Base-by-base conservation (phyloP, 1,140 invertebrate species). In the Chironomus tepperi region DNA sequence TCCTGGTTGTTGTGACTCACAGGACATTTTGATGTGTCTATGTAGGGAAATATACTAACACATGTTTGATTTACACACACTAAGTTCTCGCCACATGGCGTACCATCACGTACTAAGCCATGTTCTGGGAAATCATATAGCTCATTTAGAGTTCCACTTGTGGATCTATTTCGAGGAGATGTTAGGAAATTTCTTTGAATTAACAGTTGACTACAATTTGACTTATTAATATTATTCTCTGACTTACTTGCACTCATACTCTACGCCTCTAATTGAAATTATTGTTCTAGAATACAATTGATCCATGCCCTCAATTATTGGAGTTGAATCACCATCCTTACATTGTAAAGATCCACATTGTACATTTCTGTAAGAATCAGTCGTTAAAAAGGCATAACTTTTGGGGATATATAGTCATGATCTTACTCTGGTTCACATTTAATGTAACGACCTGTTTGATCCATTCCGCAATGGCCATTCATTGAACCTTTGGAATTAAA, bases 21-120 rank as follows among this genome's bases (percentile, higher is more conserved):
- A 67, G 94, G 94, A 84, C 96, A 98, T 80, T 91, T 91, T 75
- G 89, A 90, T 81, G 91, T 89, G 82, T 93, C 91, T 57, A 94
- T 89, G 83, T 90, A 89, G 9, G 90, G 90, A 83, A 91, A 93
- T 75, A 94, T 87, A 79, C 88, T 93, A 43, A 89, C 88, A 83
- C 95, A 97, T 19, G 94, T 93, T 84, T 96, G 94, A 87, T 97
- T 97, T 75, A 96, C 87, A 85, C 95, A 97, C 79, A 97, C 92
- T 81, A 93, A 87, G 84, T 94, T 91, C 77, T 94, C 91, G 42
- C 93, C 93, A 82, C 95, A 97, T n/a, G 92, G 91, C 21, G 94
- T 95, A 9, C 95, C 95, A 84, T 97, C 94, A 75, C 87, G 85
- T 21, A 96, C 93, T 74, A 97, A 84, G 0, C 94, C 93, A 78